Conservation (phyloP, 2,888 invertebrate genomes). For the Spodoptera exigua region DNA sequence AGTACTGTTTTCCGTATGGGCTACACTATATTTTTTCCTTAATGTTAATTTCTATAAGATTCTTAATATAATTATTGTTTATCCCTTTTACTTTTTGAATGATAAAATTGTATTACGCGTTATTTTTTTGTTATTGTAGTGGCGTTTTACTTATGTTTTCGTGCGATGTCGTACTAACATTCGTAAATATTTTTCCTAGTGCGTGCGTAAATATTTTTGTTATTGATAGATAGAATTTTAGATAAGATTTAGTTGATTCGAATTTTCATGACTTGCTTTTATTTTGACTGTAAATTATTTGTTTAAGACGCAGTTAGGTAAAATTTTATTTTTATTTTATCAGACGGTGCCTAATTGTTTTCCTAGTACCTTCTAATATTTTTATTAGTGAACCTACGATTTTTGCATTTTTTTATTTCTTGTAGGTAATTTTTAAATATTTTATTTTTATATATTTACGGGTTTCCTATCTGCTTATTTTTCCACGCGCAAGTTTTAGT, state of each 20-base stretch:
- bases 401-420: not conserved
- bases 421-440: not conserved
- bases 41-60: constrained; percentile 23
- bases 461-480: not conserved
- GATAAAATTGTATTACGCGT: constrained; percentile 73
- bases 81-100: constrained; percentile 64
- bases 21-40: constrained; percentile 27
- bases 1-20: constrained; percentile 17
- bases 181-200: constrained; percentile 32
- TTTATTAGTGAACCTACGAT: not conserved
- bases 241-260: constrained; percentile 39
- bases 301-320: not conserved
- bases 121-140: constrained; percentile 58
- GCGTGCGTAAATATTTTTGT: constrained; percentile 47
- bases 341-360: not conserved
- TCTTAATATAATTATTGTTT: constrained; percentile 62
- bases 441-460: not conserved
- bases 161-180: constrained; percentile 38
- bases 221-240: constrained; percentile 34
- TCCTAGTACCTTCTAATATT: constrained; percentile 9
- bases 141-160: constrained; percentile 37
- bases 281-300: constrained; percentile 13
- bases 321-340: not conserved
- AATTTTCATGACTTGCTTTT: constrained; percentile 12
- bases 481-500: not conserved